Conservation (phyloP, 2,888 invertebrate species). For the Lysandra coridon region DNA sequence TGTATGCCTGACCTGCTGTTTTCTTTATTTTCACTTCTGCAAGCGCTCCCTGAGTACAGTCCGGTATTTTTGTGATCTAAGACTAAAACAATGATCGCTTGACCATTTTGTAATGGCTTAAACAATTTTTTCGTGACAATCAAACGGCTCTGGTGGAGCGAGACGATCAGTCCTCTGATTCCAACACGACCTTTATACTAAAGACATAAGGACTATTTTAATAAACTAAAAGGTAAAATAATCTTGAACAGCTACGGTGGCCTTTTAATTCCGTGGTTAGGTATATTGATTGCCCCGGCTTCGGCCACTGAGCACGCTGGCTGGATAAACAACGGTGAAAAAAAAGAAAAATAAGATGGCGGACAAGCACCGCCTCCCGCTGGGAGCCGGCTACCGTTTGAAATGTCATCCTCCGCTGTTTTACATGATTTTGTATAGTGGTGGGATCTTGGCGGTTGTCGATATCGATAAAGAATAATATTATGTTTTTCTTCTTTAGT, state of each 20-base stretch:
- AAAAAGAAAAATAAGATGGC: conserved; percentile 73
- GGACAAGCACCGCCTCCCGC: conserved; percentile 73
- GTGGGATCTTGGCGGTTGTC: conserved; percentile 38
- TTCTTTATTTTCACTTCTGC: too few relatives aligned
- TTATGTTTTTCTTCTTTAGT: neutral
- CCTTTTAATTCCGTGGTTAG: conserved; percentile 74
- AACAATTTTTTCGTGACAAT: conserved; percentile 31
- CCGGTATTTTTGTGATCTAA: neutral
- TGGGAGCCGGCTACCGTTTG: conserved; percentile 73
- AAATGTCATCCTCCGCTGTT: conserved; percentile 70
- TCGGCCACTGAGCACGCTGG: conserved; percentile 66
- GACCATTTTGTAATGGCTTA: neutral
- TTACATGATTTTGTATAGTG: conserved; percentile 37
- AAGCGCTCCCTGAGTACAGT: too few relatives aligned
- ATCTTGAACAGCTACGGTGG: conserved; percentile 44
- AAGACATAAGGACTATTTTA: neutral
- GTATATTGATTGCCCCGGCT: conserved; percentile 76
- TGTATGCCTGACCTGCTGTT: too few relatives aligned
- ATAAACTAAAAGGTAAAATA: neutral
- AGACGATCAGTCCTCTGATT: conserved; percentile 40
- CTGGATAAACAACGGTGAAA: conserved; percentile 77
- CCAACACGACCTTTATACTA: neutral
- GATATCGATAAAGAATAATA: conserved; percentile 46
- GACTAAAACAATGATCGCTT: neutral
- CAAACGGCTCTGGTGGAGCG: conserved; percentile 43